phyloP scores from a whole-genome alignment of 2,888 invertebrate genomes.

The Stratiomys singularior region DNA sequence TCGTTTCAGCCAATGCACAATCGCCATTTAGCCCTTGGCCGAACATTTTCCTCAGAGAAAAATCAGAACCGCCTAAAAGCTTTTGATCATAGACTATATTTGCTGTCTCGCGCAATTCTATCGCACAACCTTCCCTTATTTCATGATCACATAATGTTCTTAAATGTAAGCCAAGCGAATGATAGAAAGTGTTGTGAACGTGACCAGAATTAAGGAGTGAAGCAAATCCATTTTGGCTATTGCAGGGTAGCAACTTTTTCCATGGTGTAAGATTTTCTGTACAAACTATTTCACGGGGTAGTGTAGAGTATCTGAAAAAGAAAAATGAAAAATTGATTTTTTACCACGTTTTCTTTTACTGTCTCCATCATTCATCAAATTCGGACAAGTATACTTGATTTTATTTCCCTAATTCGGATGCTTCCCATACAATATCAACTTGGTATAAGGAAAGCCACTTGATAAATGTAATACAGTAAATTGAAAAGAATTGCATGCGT shows the following conservation, averaged over 20 bases:
- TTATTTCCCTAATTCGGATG: no score
- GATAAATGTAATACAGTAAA: no score
- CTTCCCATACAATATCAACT: no score
- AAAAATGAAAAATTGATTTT: no score
- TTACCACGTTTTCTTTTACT: no score
- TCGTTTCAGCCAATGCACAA: conserved; percentile 83
- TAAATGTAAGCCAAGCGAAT: conserved; percentile 88
- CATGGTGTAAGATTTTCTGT: conserved; percentile 99
- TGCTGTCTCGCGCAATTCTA: conserved; percentile 87
- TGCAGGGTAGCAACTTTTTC: conserved; percentile 96
- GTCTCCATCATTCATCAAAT: no score
- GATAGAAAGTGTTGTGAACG: conserved; percentile 92
- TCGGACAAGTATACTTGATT: no score
- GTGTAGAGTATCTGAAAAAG: conserved; percentile 80
- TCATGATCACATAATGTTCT: conserved; percentile 77
- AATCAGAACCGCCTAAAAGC: conserved; percentile 72
- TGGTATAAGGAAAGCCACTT: no score
- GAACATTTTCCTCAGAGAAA: conserved; percentile 88
- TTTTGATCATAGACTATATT: conserved; percentile 83
- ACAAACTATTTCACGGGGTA: conserved; percentile 96
- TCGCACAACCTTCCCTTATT: conserved; percentile 70
- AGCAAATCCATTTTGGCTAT: conserved; percentile 87
- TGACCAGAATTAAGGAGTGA: conserved; percentile 89
- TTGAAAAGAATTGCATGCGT: no score
- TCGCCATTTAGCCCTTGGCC: conserved; percentile 84